Evolutionary conservation across 2,888 invertebrate species (phyloP), one percentile per base, ranked within the genome.

Genomic region (Beris morrisii): DNA sequence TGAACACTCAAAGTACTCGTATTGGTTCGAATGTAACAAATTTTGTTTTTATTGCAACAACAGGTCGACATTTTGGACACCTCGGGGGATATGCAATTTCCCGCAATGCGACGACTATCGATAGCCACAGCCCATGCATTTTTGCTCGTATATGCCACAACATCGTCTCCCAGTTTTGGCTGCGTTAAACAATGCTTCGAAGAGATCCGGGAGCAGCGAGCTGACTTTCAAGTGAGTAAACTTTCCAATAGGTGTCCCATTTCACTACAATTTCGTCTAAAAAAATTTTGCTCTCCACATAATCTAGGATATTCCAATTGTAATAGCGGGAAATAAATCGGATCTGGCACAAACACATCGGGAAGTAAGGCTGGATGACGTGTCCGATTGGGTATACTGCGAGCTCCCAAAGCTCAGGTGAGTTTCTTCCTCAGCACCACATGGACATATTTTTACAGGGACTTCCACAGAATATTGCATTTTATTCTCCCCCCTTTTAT

Each of bases 111-210:
- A 70, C 84, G 92, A 64, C 83, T 95, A 70, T 91, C 91, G 74
- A 92, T 95, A 74, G 90, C 92, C 46, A 93, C 91, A 3, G 93
- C 93, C 45, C 91, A 93, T 79, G 94, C 93, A 64, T 94, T 95
- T 78, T 85, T 95, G 65, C 83, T 95, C 68, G 93, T 95, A 22
- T 95, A 93, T 79, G 88, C 91, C 59, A 86, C 90, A 54, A 90
- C 91, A 58, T 89, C 90, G 61, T 84, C 85, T 67, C 84, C 88
- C 58, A 90, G 90, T 66, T 90, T 92, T 76, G 86, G 85, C 70
- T 86, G 86, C 75, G 86, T 91, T 69, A 89, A 90, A 75, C 85
- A 87, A 73, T 89, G 88, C 76, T 89, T 91, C 75, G 89, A 90
- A 76, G 93, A 94, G 81, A 90, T 94, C 70, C 84, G 90, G 71